Base-by-base conservation (phyloP, 2,888 invertebrate genomes). In the Calliphora vomitoria region DNA sequence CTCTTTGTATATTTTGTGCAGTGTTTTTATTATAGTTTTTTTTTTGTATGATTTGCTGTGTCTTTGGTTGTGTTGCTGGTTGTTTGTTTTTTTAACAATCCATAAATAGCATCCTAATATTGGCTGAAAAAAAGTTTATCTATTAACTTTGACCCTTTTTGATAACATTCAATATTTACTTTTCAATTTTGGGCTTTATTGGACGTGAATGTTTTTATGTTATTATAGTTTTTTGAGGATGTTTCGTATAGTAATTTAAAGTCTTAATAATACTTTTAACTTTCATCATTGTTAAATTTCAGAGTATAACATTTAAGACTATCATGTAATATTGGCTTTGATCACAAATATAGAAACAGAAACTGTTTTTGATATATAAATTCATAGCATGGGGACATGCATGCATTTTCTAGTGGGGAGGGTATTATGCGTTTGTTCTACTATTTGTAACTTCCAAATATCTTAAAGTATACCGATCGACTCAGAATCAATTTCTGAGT, bases 131-230 rank as follows among this genome's bases (percentile, higher is more conserved):
- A 80, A 76, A 83, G 47, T 82, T 85, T 85, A 78, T 82, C 68
- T 85, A 75, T 78, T 87, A 87, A 58, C 18, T 71, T 82, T 82
- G 69, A 87, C 87, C 85, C 62, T 79, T 82, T 76, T 58, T 75
- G 25, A 25, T 41, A 60, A 41, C 5, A 82, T 78, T 58, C 35
- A 85, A 66, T 75, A 69, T 82, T 79, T 82, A 50, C 20, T 87
- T 82, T 87, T 71, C 58, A 78, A 87, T 85, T 81, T 85, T 64
- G 62, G 53, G 25, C 47, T 38, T 79, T 75, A 79, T 79, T 79
- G 72, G 38, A 81, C 38, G 60, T 72, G 11, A 62, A 66, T 55
- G 55, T 47, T 60, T 60, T 25, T 20, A 58, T 55, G 58, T 71
- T 58, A 15, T 55, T 44, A 60, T 64, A 50, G 25, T 55, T 79